These are phyloP conservation scores for Drosophila kohkoa DNA, from an alignment of 1,140 invertebrate genomes.

Conservation along the genomic window DNA sequence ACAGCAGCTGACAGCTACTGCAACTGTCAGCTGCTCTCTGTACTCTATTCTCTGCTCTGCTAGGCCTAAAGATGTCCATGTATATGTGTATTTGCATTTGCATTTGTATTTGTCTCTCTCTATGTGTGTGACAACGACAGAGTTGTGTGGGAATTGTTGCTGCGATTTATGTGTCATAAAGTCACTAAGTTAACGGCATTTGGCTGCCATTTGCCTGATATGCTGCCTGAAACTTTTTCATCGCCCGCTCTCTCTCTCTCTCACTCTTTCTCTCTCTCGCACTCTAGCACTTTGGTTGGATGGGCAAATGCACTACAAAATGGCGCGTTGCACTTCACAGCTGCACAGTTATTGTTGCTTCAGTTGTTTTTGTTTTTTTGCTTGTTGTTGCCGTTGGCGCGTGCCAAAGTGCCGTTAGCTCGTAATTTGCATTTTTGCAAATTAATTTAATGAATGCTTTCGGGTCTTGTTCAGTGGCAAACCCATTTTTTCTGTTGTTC, in stretches of 20 bases:
- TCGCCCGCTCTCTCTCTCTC: not conserved
- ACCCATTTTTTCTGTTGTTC: constrained; percentile 19
- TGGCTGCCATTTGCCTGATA: constrained; percentile 71
- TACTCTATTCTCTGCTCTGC: not conserved
- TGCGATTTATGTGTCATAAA: constrained; percentile 84
- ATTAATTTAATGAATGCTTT: constrained; percentile 82
- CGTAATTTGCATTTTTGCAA: constrained; percentile 81
- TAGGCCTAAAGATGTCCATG: constrained; percentile 26
- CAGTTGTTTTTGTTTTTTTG: not conserved
- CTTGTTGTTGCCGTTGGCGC: constrained; percentile 54
- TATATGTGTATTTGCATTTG: constrained; percentile 10
- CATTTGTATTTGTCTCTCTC: not conserved
- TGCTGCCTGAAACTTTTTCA: constrained; percentile 34
- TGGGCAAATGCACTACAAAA: constrained; percentile 41
- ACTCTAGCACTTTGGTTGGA: not conserved
- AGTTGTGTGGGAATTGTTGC: constrained; percentile 46
- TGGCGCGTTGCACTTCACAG: constrained; percentile 51
- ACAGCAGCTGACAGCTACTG: constrained; percentile 34
- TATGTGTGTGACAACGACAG: constrained; percentile 18
- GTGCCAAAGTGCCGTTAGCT: constrained; percentile 78
- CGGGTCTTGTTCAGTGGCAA: constrained; percentile 67
- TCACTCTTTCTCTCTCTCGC: not conserved
- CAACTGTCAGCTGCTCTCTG: constrained; percentile 58
- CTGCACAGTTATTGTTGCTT: constrained; percentile 25
- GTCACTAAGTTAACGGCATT: constrained; percentile 83